Evolutionary conservation across 2,888 invertebrate species (phyloP).

Genomic region (Pelosia muscerda): DNA sequence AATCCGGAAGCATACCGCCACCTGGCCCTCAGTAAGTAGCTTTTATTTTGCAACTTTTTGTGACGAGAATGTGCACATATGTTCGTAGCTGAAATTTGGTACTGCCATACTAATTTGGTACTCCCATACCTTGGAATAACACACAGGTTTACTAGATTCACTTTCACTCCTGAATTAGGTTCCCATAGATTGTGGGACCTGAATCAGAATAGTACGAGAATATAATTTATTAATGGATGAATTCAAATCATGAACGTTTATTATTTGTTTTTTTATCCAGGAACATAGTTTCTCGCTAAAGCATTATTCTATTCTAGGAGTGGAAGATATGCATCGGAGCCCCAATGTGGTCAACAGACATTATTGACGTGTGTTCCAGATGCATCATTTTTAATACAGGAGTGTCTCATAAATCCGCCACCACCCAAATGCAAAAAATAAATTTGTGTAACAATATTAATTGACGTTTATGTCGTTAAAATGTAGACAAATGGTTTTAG

Average conservation of each 20-base stretch:
- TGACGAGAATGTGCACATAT: too few species aligned
- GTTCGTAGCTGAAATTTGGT: too few species aligned
- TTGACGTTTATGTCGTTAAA: not conserved
- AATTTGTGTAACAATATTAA: not conserved
- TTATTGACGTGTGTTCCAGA: conserved; percentile 59
- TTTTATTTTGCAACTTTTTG: not conserved
- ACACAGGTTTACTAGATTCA: too few species aligned
- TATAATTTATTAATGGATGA: not conserved
- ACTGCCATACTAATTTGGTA: too few species aligned
- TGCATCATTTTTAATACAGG: conserved; percentile 69
- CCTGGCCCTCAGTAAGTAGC: conserved; percentile 75
- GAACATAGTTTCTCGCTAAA: not conserved
- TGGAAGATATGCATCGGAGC: conserved; percentile 71
- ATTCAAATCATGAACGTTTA: too few species aligned
- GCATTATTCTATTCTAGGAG: conserved; percentile 57
- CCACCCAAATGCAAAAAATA: not conserved
- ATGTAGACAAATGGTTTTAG: too few species aligned
- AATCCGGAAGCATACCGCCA: conserved; percentile 68
- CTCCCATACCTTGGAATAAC: too few species aligned
- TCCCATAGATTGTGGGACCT: too few species aligned
- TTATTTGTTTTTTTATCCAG: too few species aligned
- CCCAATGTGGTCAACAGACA: conserved; percentile 61
- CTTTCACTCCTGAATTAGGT: too few species aligned
- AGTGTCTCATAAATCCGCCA: not conserved
- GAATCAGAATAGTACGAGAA: not conserved